Conservation (phyloP, 2,113 vertebrate species). For the Elephantulus edwardii region DNA sequence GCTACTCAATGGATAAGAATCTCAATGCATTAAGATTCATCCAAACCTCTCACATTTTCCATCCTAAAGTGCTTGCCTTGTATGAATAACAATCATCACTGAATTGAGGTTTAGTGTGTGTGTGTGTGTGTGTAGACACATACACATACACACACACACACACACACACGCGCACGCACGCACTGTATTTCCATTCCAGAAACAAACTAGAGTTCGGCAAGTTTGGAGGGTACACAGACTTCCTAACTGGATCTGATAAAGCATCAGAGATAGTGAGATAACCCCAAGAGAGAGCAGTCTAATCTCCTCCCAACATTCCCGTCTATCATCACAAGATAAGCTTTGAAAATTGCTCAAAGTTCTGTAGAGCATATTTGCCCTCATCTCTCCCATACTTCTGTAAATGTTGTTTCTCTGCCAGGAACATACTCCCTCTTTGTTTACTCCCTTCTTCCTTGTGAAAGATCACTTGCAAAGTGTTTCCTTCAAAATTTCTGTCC, state of each 20-base stretch:
- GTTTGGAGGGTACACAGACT: not conserved
- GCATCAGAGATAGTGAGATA: not conserved
- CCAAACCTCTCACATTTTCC: not conserved
- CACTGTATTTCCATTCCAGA: conserved; percentile 9
- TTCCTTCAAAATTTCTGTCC: not conserved
- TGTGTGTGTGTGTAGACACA: too few species aligned
- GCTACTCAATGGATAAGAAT: not conserved
- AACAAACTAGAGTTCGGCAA: conserved; percentile 5
- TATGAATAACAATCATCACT: not conserved
- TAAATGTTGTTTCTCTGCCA: not conserved
- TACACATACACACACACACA: too few species aligned
- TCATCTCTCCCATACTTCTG: not conserved
- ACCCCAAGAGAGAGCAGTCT: not conserved
- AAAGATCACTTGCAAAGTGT: conserved; percentile 11
- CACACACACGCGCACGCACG: too few species aligned
- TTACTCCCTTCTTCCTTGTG: not conserved
- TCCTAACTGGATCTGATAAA: not conserved
- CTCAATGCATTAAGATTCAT: conserved; percentile 2
- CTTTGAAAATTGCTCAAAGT: not conserved
- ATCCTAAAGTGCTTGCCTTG: conserved; percentile 36
- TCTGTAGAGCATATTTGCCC: not conserved
- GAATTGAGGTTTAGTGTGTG: conserved; percentile 33
- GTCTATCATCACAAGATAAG: not conserved
- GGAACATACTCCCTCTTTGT: not conserved
- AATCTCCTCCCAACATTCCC: not conserved